Base-by-base conservation (phyloP, 2,113 vertebrate genomes). In the Phrynosoma blainvillii region DNA sequence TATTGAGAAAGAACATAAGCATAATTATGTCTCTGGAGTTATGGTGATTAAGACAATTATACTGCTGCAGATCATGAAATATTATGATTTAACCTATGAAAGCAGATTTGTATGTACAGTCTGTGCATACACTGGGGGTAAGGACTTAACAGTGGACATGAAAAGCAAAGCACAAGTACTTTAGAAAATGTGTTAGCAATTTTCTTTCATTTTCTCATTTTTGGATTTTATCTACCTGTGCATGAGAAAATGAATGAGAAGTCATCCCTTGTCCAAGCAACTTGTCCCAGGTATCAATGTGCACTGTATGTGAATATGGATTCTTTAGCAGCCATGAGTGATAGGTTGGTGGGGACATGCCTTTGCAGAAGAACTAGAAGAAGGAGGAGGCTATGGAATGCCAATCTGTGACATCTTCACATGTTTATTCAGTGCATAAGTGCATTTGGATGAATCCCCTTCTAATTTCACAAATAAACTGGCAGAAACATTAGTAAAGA, bases 11-110 rank as follows among this genome's bases (percentile, higher is more conserved):
- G 40, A 32, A 71, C 71, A 83, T 83, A 83, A 52, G 66, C 42
- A 71, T 83, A 71, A 52, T 83, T 71, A 71, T 71, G 40, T 66
- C 47, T 40, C 82, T 83, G 82, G 82, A 71, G 81, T 83, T 83
- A 18, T 30, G 47, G 62, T 21, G 66, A 83, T 83, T 52, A 83
- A 52, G 14, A 83, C 82, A 83, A 70, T 68, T 66, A 70, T 70
- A 70, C 27, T 83, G 66, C 36, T 52, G 40, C 52, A 68, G 82
- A 83, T 83, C 66, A 70, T 52, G 27, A 68, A 40, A 82, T 42
- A 18, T 81, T 70, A 83, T n/a, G 27, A 70, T 71, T 42, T n/a
- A 83, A 71, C 25, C 30, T 25, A 30, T 2, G 36, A 52, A 71
- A 83, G 27, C 66, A 71, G 66, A 83, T 83, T 83, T n/a, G 40